Conservation (phyloP, 2,888 invertebrate genomes). For the Acrocyrtus sp. region DNA sequence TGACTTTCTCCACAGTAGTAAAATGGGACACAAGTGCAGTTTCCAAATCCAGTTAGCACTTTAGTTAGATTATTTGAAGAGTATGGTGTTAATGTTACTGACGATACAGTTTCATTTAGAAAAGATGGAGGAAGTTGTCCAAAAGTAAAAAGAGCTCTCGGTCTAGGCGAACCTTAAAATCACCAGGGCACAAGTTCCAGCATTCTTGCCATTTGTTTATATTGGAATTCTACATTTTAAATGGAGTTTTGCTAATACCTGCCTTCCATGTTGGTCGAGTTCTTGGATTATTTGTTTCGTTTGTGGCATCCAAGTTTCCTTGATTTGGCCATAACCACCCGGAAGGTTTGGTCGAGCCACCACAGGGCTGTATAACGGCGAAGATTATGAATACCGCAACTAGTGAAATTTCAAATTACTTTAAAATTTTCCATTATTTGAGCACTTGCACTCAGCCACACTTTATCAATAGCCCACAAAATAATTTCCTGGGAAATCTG, state of each 20-base stretch:
- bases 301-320: background rate
- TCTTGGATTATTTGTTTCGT: background rate
- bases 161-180: too few relatives aligned
- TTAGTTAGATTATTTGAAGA: background rate
- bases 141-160: constrained; percentile 51
- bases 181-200: too few relatives aligned
- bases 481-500: background rate
- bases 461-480: too few relatives aligned
- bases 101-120: too few relatives aligned
- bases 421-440: too few relatives aligned
- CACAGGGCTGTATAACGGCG: background rate
- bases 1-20: constrained; percentile 61
- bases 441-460: too few relatives aligned
- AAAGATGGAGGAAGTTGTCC: background rate
- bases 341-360: background rate
- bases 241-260: too few relatives aligned
- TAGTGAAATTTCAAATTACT: background rate
- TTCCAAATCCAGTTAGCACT: too few relatives aligned
- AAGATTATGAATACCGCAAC: background rate
- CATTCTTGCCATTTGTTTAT: too few relatives aligned
- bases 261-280: background rate
- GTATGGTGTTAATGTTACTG: background rate
- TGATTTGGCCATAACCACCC: constrained; percentile 28
- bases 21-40: constrained; percentile 62
- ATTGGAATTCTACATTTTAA: too few relatives aligned